A percentile compares a stretch with the other conserved stretches of the same genome.
These are phyloP conservation scores for Dinothrombium tinctorium DNA, from an alignment of 1,140 invertebrate genomes.

Conservation along the genomic window DNA sequence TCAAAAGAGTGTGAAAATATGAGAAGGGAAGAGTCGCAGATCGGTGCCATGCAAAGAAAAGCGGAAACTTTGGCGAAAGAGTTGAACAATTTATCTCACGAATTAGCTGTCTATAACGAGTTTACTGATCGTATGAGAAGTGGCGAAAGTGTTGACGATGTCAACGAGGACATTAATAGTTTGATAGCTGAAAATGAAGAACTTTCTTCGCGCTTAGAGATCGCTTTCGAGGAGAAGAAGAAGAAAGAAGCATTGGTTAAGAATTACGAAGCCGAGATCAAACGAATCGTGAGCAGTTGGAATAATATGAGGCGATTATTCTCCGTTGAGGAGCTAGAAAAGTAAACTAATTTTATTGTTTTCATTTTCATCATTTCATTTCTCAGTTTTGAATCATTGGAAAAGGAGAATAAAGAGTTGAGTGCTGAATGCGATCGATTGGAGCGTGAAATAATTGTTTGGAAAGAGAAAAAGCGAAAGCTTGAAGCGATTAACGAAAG, in stretches of 20 bases:
- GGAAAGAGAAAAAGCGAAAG: background rate
- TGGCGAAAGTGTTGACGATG: constrained; percentile 33
- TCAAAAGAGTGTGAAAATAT: constrained; percentile 40
- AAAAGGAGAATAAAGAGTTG: constrained; percentile 5
- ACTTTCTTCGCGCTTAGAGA: constrained; percentile 3
- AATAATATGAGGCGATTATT: background rate
- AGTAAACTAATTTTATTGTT: background rate
- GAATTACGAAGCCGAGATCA: constrained; percentile 4
- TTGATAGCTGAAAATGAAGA: constrained; percentile 20
- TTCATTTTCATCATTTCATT: background rate
- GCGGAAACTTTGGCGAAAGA: constrained; percentile 24
- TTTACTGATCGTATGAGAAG: constrained; percentile 40
- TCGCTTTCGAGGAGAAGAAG: constrained; percentile 6
- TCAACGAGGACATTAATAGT: constrained; percentile 33
- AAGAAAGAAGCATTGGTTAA: constrained; percentile 1
- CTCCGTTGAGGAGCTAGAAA: background rate
- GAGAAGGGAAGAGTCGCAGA: constrained; percentile 44
- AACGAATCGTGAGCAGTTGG: constrained; percentile 1
- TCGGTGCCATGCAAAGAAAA: constrained; percentile 35
- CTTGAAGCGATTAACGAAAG: constrained; percentile 1
- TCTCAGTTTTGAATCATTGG: constrained; percentile 1
- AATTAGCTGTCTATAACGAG: constrained; percentile 51
- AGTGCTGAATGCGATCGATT: constrained; percentile 4
- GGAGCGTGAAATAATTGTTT: constrained; percentile 5
- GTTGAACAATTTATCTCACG: constrained; percentile 38